Base-by-base conservation (phyloP, 2,113 vertebrate species). In the Phalacrocorax aristotelis region DNA sequence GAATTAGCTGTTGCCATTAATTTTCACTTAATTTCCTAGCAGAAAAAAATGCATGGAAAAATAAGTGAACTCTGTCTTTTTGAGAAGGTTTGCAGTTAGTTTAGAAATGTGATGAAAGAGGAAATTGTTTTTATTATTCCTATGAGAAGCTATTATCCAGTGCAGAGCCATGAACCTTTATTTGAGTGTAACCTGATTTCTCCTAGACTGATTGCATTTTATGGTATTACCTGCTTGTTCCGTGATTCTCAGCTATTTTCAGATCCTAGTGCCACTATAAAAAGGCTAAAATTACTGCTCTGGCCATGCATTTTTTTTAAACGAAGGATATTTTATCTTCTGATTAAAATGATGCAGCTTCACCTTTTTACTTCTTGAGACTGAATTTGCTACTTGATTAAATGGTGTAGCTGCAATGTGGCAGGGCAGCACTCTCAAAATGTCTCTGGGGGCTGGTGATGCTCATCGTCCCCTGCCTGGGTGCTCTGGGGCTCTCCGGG, bases 51-150 rank as follows among this genome's bases (percentile, higher is more conserved):
- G 4, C 40, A 17, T 0, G 2, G 62, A 60, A 78, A 88, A 90
- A 36, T 19, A 77, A 78, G 82, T 25, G 52, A 85, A 71, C 75
- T 83, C 36, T 81, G 44, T 48, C 48, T 87, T 87, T 95, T 93
- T 12, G 77, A 82, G 55, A 69, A 74, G 79, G 58, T 57, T 61
- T 85, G 65, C 54, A 68, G 48, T 74, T 71, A 21, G 68, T 86
- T 96, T 90, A 66, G 65, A 93, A 90, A 82, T 26, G 79, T 58
- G 55, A 89, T 51, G 85, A 84, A 76, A 96, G 88, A 93, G 58
- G 88, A 86, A 96, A 96, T 80, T n/a, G 74, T 83, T 97, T 97
- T 95, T 77, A 89, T 94, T 93, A 79, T 79, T 76, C 76, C 89
- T 86, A 21, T 34, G 90, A 95, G 95, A 64, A 95, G 87, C 79